These are phyloP conservation scores for Parasteatoda tepidariorum DNA, from an alignment of 1,140 invertebrate species.

Conservation along the genomic window DNA sequence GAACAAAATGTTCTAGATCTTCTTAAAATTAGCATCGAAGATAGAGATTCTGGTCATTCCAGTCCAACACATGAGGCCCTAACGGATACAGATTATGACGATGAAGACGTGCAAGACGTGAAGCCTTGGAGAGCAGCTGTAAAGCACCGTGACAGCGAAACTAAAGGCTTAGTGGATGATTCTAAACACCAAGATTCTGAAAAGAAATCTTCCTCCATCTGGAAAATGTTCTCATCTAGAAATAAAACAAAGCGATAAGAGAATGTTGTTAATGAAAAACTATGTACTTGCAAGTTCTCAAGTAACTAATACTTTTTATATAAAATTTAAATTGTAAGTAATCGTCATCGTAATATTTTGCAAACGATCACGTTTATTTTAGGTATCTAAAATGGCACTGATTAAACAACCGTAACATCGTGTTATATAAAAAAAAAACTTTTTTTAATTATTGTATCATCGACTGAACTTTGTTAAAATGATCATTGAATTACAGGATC, in stretches of 20 bases:
- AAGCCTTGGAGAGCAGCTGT: not conserved
- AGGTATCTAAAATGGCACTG: too few species aligned
- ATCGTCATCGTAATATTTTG: too few species aligned
- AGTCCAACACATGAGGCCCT: constrained; percentile 44
- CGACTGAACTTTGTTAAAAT: too few species aligned
- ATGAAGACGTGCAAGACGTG: not conserved
- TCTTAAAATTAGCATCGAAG: constrained; percentile 70
- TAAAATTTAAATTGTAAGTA: too few species aligned
- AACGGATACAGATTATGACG: constrained; percentile 32
- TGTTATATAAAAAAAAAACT: too few species aligned
- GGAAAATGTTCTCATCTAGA: constrained; percentile 53
- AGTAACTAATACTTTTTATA: too few species aligned
- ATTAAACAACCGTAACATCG: too few species aligned
- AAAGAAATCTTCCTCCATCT: constrained; percentile 36
- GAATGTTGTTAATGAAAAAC: too few species aligned
- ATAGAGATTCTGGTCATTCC: constrained; percentile 56
- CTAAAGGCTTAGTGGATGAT: constrained; percentile 22
- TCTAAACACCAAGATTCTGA: constrained; percentile 2
- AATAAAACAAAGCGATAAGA: constrained; percentile 44
- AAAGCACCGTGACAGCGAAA: constrained; percentile 44
- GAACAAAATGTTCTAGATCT: constrained; percentile 79
- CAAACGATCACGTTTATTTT: too few species aligned
- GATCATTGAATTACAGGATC: too few species aligned
- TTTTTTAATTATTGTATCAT: too few species aligned
- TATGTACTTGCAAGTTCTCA: too few species aligned